Evolutionary conservation across 2,888 invertebrate genomes (phyloP).

Genomic region (Erebia palarica): DNA sequence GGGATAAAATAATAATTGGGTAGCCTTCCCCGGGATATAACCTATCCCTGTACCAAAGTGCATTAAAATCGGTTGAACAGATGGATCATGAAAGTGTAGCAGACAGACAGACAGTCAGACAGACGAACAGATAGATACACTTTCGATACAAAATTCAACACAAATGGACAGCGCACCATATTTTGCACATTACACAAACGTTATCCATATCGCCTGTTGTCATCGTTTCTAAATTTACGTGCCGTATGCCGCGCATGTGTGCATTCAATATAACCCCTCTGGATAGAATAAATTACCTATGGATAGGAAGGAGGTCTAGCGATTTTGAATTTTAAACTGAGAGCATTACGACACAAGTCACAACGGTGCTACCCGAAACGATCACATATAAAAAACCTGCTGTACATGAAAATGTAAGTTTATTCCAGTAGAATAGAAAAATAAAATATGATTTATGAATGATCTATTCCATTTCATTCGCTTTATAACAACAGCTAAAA

Average conservation of each 20-base stretch:
- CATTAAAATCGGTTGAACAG: too few species aligned
- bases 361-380: conserved; percentile 14
- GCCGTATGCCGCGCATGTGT: conserved; percentile 30
- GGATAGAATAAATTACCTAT: conserved; percentile 16
- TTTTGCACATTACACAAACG: conserved; percentile 21
- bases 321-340: conserved; percentile 31
- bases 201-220: conserved; percentile 13
- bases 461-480: too few species aligned
- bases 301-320: neutral
- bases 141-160: conserved; percentile 8
- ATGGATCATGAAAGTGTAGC: too few species aligned
- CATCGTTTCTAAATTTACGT: conserved; percentile 23
- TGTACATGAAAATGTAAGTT: neutral
- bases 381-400: neutral
- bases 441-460: neutral
- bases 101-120: too few species aligned
- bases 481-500: too few species aligned
- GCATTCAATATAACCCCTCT: conserved; percentile 35
- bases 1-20: too few species aligned
- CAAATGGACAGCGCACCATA: neutral
- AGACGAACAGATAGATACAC: too few species aligned
- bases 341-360: conserved; percentile 17
- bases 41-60: too few species aligned
- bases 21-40: too few species aligned
- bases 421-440: neutral